Conservation (phyloP, 2,113 vertebrate genomes). For the Elgaria multicarinata region DNA sequence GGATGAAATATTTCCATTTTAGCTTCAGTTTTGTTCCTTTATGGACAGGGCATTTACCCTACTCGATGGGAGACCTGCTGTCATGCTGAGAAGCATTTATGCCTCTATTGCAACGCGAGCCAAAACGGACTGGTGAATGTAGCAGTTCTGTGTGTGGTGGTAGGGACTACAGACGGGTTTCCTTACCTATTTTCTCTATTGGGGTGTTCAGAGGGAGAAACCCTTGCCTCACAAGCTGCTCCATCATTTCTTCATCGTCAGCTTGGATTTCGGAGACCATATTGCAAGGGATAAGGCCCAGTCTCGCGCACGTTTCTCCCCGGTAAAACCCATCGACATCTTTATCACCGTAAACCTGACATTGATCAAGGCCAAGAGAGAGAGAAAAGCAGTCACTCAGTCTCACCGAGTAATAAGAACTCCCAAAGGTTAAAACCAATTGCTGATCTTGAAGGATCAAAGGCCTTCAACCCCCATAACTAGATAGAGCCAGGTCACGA, state of each 20-base stretch:
- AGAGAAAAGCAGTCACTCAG: neutral
- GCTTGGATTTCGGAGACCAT: constrained; percentile 99
- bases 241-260: constrained; percentile 94
- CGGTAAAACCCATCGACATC: constrained; percentile 96
- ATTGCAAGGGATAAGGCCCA: constrained; percentile 95
- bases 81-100: neutral
- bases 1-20: neutral
- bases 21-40: neutral
- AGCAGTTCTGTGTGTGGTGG: rapidly evolving
- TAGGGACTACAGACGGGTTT: rapidly evolving
- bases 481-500: neutral
- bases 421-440: neutral
- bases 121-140: constrained; percentile 2
- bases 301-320: constrained; percentile 87
- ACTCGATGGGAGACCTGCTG: neutral
- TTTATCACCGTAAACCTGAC: constrained; percentile 94
- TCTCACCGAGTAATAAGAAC: neutral
- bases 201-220: constrained; percentile 96
- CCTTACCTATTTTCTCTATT: constrained; percentile 91
- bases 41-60: constrained; percentile 34
- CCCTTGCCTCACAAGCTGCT: constrained; percentile 94
- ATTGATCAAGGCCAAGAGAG: rapidly evolving
- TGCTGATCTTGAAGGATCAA: no score
- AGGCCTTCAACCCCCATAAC: neutral
- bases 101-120: neutral